Evolutionary conservation across 2,888 invertebrate species (phyloP).

Genomic region (Calliopum simillimum): DNA sequence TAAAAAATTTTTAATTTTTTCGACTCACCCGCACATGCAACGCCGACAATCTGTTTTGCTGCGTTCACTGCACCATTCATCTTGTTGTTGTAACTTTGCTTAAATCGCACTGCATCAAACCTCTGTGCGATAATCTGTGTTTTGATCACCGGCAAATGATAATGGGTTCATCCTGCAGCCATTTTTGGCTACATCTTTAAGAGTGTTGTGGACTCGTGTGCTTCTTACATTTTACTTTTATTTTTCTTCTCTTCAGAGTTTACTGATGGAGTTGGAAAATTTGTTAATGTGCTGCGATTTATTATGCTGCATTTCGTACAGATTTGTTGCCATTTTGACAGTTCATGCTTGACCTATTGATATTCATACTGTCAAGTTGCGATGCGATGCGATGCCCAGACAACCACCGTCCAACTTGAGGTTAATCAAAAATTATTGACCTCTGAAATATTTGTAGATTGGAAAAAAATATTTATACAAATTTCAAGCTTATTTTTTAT

Average conservation of each 20-base stretch:
- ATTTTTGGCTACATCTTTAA: constrained; percentile 37
- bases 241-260: too few relatives aligned
- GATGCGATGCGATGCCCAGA: neutral
- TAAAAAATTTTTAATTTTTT: neutral
- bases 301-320: constrained; percentile 35
- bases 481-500: neutral
- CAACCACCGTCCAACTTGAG: constrained; percentile 40
- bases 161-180: constrained; percentile 50
- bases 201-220: constrained; percentile 34
- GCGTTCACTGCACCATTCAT: neutral
- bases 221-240: neutral
- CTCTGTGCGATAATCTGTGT: constrained; percentile 40
- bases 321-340: constrained; percentile 49
- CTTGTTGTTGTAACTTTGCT: neutral
- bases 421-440: constrained; percentile 63
- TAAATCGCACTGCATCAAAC: constrained; percentile 31
- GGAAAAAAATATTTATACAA: neutral
- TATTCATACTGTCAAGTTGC: constrained; percentile 37
- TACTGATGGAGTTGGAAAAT: constrained; percentile 14
- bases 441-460: constrained; percentile 46
- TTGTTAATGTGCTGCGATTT: constrained; percentile 41
- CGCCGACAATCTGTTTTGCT: neutral
- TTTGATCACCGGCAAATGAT: constrained; percentile 48
- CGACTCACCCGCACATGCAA: neutral
- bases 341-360: constrained; percentile 49